Percentiles rank a stretch among this genome's conserved stretches.
These are phyloP conservation scores for Cantharis rufa DNA, from an alignment of 2,888 invertebrate species.

Conservation along the genomic window DNA sequence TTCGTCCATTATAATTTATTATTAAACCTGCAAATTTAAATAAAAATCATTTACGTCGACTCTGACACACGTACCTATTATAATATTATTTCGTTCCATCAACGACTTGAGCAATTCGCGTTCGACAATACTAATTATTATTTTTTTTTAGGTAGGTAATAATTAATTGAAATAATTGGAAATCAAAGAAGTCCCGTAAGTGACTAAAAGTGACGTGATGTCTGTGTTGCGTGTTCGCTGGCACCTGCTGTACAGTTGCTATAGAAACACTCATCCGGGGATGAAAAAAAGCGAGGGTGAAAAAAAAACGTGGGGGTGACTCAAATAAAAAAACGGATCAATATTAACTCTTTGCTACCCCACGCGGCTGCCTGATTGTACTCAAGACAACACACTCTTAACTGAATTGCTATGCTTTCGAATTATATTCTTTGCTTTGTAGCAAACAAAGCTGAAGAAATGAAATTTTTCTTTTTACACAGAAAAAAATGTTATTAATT, in stretches of 20 bases:
- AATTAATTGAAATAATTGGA: constrained; percentile 37
- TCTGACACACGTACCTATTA: too few species aligned
- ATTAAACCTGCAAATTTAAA: too few species aligned
- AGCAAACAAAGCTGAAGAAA: constrained; percentile 13
- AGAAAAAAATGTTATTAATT: constrained; percentile 29
- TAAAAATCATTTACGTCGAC: too few species aligned
- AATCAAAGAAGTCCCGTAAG: constrained; percentile 48
- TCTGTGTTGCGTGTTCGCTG: constrained; percentile 57
- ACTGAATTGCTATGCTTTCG: constrained; percentile 43
- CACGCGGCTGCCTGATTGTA: constrained; percentile 50
- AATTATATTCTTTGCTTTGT: constrained; percentile 26
- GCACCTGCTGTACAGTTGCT: constrained; percentile 64
- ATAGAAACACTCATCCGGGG: constrained; percentile 67
- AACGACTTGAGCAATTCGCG: neutral
- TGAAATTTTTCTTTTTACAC: constrained; percentile 13
- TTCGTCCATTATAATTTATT: too few species aligned
- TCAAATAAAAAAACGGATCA: constrained; percentile 70
- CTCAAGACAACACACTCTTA: constrained; percentile 41
- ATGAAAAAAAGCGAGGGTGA: constrained; percentile 60
- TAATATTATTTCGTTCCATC: too few species aligned
- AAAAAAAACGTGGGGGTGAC: constrained; percentile 66
- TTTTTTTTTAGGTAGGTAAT: neutral
- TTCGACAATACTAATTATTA: neutral
- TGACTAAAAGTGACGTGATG: constrained; percentile 54
- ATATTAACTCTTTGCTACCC: constrained; percentile 70